Evolutionary conservation across 2,888 invertebrate species (phyloP).

Genomic region (Dryocosmus kuriphilus): DNA sequence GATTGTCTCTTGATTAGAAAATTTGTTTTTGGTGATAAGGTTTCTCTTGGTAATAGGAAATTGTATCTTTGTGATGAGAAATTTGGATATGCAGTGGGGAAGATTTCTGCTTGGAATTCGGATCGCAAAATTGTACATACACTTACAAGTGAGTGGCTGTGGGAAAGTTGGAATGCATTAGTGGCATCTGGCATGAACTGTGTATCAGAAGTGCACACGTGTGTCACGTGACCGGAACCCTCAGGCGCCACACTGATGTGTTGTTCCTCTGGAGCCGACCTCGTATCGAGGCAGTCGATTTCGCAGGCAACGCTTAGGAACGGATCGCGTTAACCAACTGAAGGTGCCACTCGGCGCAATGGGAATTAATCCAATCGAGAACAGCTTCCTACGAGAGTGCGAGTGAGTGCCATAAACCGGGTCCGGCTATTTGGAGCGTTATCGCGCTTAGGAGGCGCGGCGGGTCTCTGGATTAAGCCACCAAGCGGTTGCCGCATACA

Average conservation of each 20-base stretch:
- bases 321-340: conserved; percentile 34
- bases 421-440: conserved; percentile 33
- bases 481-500: conserved; percentile 4
- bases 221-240: conserved; percentile 38
- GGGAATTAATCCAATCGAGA: conserved; percentile 29
- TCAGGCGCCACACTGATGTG: conserved; percentile 36
- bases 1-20: background rate
- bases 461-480: background rate
- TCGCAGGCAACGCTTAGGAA: conserved; percentile 14
- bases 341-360: conserved; percentile 5
- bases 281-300: conserved; percentile 7
- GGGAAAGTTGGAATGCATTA: background rate
- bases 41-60: background rate
- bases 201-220: conserved; percentile 20
- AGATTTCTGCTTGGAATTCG: background rate
- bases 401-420: conserved; percentile 14
- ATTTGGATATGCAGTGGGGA: background rate
- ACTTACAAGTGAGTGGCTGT: background rate
- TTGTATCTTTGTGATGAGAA: background rate
- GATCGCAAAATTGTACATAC: background rate
- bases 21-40: background rate
- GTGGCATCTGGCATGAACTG: background rate
- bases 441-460: conserved; percentile 16
- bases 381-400: conserved; percentile 30
- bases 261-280: conserved; percentile 6